Evolutionary conservation across 2,888 invertebrate genomes (phyloP).

Genomic region (Diarsia rubi): DNA sequence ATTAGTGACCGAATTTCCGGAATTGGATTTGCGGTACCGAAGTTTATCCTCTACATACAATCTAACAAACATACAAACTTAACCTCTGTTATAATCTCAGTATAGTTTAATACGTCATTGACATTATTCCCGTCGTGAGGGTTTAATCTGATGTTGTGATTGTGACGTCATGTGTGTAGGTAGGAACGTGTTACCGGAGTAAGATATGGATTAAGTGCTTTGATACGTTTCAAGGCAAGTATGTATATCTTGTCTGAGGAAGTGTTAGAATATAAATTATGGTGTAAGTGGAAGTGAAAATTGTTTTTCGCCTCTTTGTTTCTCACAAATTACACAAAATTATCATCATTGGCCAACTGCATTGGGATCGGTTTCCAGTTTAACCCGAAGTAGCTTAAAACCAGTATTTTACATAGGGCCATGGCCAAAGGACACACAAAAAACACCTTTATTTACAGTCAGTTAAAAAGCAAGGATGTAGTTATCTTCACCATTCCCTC

Average conservation of each 20-base stretch:
- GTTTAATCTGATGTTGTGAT: conserved; percentile 44
- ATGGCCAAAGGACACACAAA: too few species aligned
- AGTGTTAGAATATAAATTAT: not conserved
- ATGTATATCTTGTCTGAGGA: conserved; percentile 3
- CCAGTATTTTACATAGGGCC: not conserved
- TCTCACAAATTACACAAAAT: not conserved
- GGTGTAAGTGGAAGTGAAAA: not conserved
- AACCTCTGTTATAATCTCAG: not conserved
- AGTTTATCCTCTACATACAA: not conserved
- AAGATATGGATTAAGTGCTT: conserved; percentile 19
- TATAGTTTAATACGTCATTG: conserved; percentile 35
- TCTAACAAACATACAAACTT: not conserved
- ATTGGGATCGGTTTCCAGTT: not conserved
- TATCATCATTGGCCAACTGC: not conserved
- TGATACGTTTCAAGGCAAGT: conserved; percentile 14
- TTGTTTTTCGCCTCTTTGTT: not conserved
- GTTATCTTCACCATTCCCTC: not conserved
- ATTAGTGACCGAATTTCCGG: not conserved
- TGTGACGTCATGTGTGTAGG: conserved; percentile 30
- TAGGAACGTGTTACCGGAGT: conserved; percentile 25
- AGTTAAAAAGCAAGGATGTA: not conserved
- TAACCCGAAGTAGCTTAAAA: not conserved
- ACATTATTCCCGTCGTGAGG: conserved; percentile 34
- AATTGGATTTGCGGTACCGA: not conserved
- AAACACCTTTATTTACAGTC: not conserved